Base-by-base conservation (phyloP, 2,888 invertebrate genomes). In the Reticulitermes lucifugus region DNA sequence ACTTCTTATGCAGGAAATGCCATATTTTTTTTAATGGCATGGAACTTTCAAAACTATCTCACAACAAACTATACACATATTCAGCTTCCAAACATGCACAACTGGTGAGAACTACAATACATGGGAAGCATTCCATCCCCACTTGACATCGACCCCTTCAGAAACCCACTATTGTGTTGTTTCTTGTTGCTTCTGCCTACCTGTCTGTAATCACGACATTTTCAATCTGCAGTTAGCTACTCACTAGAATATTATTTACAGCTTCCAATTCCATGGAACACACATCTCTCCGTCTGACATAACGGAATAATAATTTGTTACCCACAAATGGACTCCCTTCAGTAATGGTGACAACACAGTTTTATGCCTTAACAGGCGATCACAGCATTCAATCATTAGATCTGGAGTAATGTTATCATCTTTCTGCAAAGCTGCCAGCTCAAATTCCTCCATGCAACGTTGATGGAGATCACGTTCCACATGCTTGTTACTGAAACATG, bases 301-400 rank as follows among this genome's bases (percentile, higher is more conserved):
- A 80, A 98, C 96, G 0, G 98, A 97, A 90, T 98, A 98, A 91
- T 98, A 98, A 90, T 97, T 97, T 0, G 98, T 96, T 84, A 98
- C 94, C 90, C 95, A 95, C 5, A 98, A 91, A 88, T 95, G 94
- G 80, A 95, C 93, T 80, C 95, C 95, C 87, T 93, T 92, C n/a
- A 96, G 91, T 87, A 91, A 89, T 0, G 90, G 90, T 35, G 90
- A 89, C 55, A 95, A 89, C 77, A 91, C 88, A 43, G 89, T 88
- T 89, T 92, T 92, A 88, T 92, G 90, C 85, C 91, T 89, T 14
- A 97, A 91, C 84, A 98, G 91, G 77, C 94, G 92, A 88, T 95
- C 93, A 89, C 97, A 96, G 89, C 97, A 97, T 85, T 94, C 91
- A 86, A 98, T 97, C 98, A 98, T 98, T 86, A 96, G 93, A 86